phyloP scores from a whole-genome alignment of 2,113 vertebrate species.

The Elachura formosa region DNA sequence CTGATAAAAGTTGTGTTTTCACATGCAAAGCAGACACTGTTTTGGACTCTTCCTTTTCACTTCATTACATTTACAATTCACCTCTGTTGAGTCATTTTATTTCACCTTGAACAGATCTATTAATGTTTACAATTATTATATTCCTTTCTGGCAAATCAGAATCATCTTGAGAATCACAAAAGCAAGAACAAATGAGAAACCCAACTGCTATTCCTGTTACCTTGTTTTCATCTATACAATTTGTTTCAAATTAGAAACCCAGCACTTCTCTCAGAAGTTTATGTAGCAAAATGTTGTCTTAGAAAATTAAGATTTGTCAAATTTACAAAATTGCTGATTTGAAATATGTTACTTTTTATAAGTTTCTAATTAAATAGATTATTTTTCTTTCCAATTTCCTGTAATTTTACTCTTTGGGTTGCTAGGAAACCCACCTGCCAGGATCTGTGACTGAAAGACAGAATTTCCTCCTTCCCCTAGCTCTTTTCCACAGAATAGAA shows the following conservation, averaged over 20 bases:
- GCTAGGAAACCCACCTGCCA: constrained; percentile 9
- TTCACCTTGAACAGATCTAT: background rate
- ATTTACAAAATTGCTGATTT: background rate
- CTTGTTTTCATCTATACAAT: background rate
- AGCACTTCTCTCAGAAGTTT: background rate
- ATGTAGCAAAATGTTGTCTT: background rate
- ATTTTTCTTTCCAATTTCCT: background rate
- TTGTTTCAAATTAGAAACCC: background rate
- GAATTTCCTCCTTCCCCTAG: background rate
- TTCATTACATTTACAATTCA: background rate
- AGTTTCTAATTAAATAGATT: background rate
- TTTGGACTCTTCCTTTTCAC: background rate
- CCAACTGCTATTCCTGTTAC: fast-evolving
- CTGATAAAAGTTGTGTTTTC: background rate
- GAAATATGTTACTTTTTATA: background rate
- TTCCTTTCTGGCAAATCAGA: background rate
- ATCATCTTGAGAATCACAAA: background rate
- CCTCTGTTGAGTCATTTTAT: background rate
- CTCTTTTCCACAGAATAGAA: background rate
- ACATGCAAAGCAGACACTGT: background rate
- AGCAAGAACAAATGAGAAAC: background rate
- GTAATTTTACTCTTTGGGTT: background rate
- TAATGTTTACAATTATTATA: background rate
- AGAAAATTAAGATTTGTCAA: background rate
- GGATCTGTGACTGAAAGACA: background rate